A percentile compares a stretch with the other conserved stretches of the same genome.
Evolutionary conservation across 2,797 vertebrate genomes (phyloP).

Genomic region (Acipenser transmontanus): DNA sequence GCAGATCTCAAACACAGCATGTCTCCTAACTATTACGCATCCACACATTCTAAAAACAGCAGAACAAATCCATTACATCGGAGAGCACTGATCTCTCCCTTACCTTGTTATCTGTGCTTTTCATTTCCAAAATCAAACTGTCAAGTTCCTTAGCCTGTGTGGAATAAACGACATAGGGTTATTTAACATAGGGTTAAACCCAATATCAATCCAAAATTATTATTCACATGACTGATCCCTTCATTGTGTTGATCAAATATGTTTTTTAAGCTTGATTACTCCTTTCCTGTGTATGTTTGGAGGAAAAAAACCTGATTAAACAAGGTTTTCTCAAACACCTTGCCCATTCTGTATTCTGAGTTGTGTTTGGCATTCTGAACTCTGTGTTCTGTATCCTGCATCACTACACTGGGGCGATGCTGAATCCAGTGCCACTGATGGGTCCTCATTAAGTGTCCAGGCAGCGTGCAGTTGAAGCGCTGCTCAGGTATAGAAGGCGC

Average conservation of each 20-base stretch:
- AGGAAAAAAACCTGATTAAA: too few species aligned
- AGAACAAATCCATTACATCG: too few species aligned
- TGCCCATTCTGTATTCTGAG: background rate
- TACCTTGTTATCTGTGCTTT: constrained; percentile 84
- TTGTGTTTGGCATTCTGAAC: background rate
- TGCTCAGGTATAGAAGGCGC: background rate
- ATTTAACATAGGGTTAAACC: background rate
- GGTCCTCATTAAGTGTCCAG: too few species aligned
- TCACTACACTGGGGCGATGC: background rate
- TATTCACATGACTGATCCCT: background rate
- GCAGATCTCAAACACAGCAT: too few species aligned
- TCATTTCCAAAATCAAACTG: constrained; percentile 81
- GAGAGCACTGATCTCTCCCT: constrained; percentile 23
- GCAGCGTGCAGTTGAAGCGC: background rate
- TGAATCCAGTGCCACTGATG: background rate
- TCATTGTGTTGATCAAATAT: background rate
- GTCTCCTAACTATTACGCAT: too few species aligned
- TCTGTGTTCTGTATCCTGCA: background rate
- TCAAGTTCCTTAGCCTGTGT: constrained; percentile 78
- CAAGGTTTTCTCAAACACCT: too few species aligned
- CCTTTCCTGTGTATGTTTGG: too few species aligned
- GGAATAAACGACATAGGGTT: constrained; percentile 15
- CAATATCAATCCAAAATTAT: background rate
- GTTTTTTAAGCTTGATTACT: too few species aligned
- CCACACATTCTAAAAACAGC: too few species aligned